Percentiles rank a stretch among this genome's conserved stretches.
phyloP scores from a whole-genome alignment of 2,797 vertebrate genomes.

The Urophycis tenuis region DNA sequence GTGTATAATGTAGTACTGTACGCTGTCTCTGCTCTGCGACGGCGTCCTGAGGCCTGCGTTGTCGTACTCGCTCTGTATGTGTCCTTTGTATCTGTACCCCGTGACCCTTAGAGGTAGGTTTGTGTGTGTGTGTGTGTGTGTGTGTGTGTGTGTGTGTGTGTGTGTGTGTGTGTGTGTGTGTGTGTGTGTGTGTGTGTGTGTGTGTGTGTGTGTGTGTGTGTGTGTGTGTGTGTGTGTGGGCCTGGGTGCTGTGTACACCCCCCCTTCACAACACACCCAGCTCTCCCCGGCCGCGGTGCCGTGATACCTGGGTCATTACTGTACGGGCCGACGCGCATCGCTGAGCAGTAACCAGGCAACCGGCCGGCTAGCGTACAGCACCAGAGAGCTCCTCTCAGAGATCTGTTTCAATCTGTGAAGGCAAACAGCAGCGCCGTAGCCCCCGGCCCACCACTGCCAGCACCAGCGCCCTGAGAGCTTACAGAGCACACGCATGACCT shows the following conservation, averaged over 20 bases:
- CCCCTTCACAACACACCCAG: background rate
- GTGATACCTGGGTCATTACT: conserved; percentile 74
- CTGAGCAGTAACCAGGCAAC: conserved; percentile 75
- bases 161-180: background rate
- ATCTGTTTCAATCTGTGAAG: conserved; percentile 35
- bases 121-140: no score
- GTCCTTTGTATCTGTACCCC: no score
- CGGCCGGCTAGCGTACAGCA: conserved; percentile 46
- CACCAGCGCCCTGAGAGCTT: background rate
- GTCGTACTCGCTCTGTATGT: background rate
- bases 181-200: background rate
- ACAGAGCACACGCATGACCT: background rate
- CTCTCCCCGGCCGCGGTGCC: conserved; percentile 52
- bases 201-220: background rate
- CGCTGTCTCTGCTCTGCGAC: no score
- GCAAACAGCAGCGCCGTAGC: background rate
- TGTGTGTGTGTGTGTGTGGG: conserved; percentile 1
- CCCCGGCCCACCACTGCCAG: background rate
- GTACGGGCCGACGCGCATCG: conserved; percentile 59
- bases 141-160: no score
- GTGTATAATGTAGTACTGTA: background rate
- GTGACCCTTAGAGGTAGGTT: no score
- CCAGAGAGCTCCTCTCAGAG: conserved; percentile 41
- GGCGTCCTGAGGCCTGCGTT: background rate
- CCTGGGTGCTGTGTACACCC: background rate